Evolutionary conservation across 2,113 vertebrate species (phyloP).

Genomic region (Chitala chitala): DNA sequence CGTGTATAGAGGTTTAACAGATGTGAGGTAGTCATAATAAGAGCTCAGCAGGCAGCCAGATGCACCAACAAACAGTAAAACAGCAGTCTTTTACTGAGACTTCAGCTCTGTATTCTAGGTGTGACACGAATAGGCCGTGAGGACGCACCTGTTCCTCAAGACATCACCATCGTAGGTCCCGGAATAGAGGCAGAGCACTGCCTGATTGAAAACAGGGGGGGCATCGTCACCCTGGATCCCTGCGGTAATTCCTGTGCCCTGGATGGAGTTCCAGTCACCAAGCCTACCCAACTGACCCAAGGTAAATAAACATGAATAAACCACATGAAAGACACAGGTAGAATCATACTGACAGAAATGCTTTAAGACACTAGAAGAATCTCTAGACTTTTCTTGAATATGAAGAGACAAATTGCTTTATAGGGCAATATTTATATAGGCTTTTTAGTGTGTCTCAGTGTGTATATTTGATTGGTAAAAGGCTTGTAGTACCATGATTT

Average conservation of each 20-base stretch:
- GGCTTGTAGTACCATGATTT: not conserved
- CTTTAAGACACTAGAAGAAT: no score
- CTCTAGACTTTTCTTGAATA: no score
- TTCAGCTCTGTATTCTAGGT: conserved; percentile 45
- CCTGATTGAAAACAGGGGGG: conserved; percentile 58
- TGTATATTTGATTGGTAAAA: not conserved
- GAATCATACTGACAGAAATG: not conserved
- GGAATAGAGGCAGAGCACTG: conserved; percentile 68
- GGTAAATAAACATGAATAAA: conserved; percentile 47
- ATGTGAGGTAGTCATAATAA: no score
- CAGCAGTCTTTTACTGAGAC: not conserved
- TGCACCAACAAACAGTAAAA: no score
- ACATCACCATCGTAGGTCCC: conserved; percentile 63
- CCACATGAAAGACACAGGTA: not conserved
- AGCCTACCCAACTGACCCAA: conserved; percentile 65
- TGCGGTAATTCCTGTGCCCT: conserved; percentile 68
- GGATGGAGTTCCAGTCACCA: conserved; percentile 61
- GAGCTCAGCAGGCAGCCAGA: no score
- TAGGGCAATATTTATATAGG: no score
- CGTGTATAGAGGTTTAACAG: no score
- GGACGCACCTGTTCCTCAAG: conserved; percentile 61
- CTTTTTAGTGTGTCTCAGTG: no score
- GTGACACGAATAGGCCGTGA: conserved; percentile 67
- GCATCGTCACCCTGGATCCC: conserved; percentile 66
- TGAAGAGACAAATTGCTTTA: no score